Conservation (phyloP, 2,797 vertebrate genomes). For the Smutsia temminckii region DNA sequence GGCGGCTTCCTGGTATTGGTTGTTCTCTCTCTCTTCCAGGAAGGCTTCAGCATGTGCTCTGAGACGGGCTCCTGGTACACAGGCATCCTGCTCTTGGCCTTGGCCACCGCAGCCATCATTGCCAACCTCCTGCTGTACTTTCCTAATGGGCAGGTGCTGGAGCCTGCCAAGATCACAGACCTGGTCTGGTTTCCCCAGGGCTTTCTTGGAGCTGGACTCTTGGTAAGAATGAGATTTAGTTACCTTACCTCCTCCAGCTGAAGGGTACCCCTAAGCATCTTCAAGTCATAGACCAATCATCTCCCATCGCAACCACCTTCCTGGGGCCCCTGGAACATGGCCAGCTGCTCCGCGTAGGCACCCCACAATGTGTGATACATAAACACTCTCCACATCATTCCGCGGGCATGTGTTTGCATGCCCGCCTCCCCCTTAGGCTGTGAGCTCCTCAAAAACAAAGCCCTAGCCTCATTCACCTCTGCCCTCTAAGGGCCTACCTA, state of each 20-base stretch:
- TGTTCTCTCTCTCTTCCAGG: conserved; percentile 19
- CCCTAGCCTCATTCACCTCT: not conserved
- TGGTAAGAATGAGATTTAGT: conserved; percentile 79
- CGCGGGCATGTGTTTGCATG: not conserved
- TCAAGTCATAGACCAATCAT: not conserved
- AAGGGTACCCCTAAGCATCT: not conserved
- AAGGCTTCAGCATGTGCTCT: conserved; percentile 77
- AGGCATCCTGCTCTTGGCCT: conserved; percentile 79
- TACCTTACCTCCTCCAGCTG: not conserved
- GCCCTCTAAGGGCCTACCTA: not conserved
- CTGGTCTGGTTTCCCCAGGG: conserved; percentile 85
- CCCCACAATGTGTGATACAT: not conserved
- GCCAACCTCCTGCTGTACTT: conserved; percentile 85
- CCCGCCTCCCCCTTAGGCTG: not conserved
- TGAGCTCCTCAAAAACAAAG: not conserved
- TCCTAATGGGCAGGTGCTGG: conserved; percentile 81
- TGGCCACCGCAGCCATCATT: conserved; percentile 81
- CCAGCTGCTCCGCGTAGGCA: not conserved
- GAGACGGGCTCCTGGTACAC: conserved; percentile 80
- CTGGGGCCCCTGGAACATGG: not conserved
- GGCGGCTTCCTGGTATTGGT: not conserved
- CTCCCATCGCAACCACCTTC: not conserved
- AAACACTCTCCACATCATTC: not conserved
- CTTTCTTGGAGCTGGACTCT: conserved; percentile 84
- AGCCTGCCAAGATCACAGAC: conserved; percentile 80